These are phyloP conservation scores for Tautogolabrus adspersus DNA, from an alignment of 2,113 vertebrate species.

Conservation along the genomic window DNA sequence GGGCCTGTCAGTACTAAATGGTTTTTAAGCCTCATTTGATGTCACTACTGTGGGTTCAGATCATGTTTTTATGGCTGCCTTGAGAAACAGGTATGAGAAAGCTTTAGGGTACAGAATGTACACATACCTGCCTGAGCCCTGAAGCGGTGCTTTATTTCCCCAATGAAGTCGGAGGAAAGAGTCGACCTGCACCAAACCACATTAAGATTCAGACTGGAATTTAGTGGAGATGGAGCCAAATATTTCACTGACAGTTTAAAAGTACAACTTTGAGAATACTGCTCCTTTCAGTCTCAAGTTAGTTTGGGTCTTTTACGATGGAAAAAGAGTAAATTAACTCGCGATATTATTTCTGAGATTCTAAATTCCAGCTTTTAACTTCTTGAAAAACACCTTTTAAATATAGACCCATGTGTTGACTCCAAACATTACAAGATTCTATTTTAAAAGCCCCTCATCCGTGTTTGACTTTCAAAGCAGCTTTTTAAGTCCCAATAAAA, in stretches of 20 bases:
- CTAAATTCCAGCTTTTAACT: slow-evolving; percentile 26
- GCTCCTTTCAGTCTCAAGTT: neutral
- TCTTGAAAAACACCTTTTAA: slow-evolving; percentile 15
- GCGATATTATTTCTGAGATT: slow-evolving; percentile 1
- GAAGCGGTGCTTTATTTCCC: slow-evolving; percentile 15
- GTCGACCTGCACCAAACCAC: neutral
- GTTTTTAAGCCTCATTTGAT: slow-evolving; percentile 69
- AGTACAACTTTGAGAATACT: slow-evolving; percentile 32
- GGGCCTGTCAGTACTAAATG: slow-evolving; percentile 64
- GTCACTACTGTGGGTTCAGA: slow-evolving; percentile 43
- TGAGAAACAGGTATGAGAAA: slow-evolving; percentile 38
- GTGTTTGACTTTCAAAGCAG: slow-evolving; percentile 23
- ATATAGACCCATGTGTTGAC: neutral
- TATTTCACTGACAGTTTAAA: slow-evolving; percentile 34
- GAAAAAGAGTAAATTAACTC: slow-evolving; percentile 4
- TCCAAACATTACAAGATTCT: neutral
- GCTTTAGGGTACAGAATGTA: slow-evolving; percentile 53
- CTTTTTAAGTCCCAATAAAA: slow-evolving; percentile 35
- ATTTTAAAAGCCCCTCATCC: slow-evolving; percentile 22
- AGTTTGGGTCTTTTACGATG: neutral
- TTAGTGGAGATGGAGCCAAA: slow-evolving; percentile 32
- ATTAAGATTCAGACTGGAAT: slow-evolving; percentile 32
- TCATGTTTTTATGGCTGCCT: slow-evolving; percentile 51
- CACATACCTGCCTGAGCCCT: slow-evolving; percentile 41
- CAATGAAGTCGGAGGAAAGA: slow-evolving; percentile 11